Base-by-base conservation (phyloP, 30 jellyfish, hydroid and myxozoan genomes). In the Clytia hemisphaerica region DNA sequence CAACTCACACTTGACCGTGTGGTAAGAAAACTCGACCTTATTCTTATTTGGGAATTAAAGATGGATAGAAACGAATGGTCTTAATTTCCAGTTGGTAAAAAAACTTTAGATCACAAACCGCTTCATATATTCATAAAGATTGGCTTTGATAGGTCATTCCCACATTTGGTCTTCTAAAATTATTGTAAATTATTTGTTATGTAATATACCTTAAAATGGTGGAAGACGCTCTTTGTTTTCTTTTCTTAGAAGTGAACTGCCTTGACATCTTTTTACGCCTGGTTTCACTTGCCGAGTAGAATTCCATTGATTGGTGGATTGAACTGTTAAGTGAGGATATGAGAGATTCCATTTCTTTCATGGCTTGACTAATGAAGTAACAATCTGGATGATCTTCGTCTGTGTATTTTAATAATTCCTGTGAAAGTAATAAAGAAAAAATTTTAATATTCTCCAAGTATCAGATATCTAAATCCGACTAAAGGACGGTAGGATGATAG, bases 341-440 rank as follows among this genome's bases (percentile, higher is more conserved):
- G 33, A 89, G 77, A 26, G 71, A 85, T 58, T 89, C 98, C 98
- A 89, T 89, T 72, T 81, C 88, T 61, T 45, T 28, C 54, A 80
- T 46, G 1, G 98, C 98, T 22, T 42, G 82, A 37, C 81, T 66
- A 3, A 81, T 76, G 42, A 73, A 61, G 10, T 34, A 85, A 36
- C 44, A 61, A 73, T 89, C 98, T 14, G 95, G 95, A 70, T 89
- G 98, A 42, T 81, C 95, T 42, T 80, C 95, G 27, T 73, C 79
- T 15, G 98, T 89, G 85, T 89, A 89, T 58, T 89, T 89, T 24
- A 83, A 69, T 26, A 89, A 71, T 82, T 89, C 95, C 98, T 89
- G 58, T 22, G 40, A 0, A 16, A 0, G 0, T 2, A 62, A 34
- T 10, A 29, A 61, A 53, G 4, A 38, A 28, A 32, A 29, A 15